Evolutionary conservation across 2,888 invertebrate species (phyloP).

Genomic region (Alentia gelatinosa): DNA sequence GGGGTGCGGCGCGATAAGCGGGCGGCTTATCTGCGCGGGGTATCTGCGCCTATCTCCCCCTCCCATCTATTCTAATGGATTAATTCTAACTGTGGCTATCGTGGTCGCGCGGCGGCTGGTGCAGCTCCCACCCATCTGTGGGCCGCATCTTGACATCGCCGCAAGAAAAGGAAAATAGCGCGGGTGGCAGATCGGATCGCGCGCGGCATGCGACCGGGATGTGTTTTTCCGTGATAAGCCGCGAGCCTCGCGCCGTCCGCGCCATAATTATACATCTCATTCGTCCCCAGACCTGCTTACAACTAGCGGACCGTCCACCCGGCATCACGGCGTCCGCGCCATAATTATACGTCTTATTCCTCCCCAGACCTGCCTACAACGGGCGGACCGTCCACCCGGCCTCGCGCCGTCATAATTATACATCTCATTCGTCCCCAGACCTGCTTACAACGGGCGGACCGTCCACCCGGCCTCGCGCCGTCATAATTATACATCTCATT

Average conservation of each 20-base stretch:
- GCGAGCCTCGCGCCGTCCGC: conserved; percentile 48
- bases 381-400: too few species aligned
- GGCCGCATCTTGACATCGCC: background rate
- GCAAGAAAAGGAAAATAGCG: background rate
- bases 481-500: too few species aligned
- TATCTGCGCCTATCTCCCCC: conserved; percentile 38
- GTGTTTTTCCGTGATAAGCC: conserved; percentile 66
- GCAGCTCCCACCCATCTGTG: background rate
- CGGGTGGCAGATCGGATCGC: conserved; percentile 67
- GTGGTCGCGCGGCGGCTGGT: background rate
- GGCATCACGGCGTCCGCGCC: too few species aligned
- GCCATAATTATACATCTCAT: conserved; percentile 39
- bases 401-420: too few species aligned
- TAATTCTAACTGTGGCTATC: conserved; percentile 54
- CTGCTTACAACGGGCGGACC: too few species aligned
- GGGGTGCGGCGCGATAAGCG: conserved; percentile 69
- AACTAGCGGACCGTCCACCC: too few species aligned
- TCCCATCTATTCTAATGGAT: conserved; percentile 56
- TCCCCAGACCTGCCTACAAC: too few species aligned
- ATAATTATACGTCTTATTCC: too few species aligned
- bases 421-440: too few species aligned
- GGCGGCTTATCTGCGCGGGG: conserved; percentile 30
- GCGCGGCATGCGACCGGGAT: conserved; percentile 63
- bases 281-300: too few species aligned
- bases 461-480: too few species aligned